Evolutionary conservation across 2,888 invertebrate species (phyloP), one percentile per base, ranked within the genome.

Genomic region (Lamproptera curius): DNA sequence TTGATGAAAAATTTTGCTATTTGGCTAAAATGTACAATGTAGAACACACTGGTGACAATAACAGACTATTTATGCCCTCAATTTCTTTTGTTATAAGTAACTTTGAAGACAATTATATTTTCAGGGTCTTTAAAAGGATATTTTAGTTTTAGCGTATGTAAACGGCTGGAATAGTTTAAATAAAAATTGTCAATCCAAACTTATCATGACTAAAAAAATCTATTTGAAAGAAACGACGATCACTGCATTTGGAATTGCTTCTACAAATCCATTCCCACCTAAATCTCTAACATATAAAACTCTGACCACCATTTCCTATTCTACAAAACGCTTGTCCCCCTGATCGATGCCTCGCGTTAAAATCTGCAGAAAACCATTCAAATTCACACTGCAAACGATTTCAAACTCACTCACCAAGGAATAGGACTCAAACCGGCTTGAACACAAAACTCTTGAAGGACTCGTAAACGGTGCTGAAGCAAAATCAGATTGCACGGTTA

Each of bases 281-380:
- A 82, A 83, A 85, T 81, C 78, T 73, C 69, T 67, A 65, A 70
- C 70, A 77, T 80, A 81, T 81, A 81, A 84, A 85, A 78, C 75
- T 70, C 63, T 72, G 65, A 68, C 76, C 69, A 70, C 82, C 75
- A 81, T 77, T 79, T 67, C 70, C 75, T 71, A 78, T 84, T 78
- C 81, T 72, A 79, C 80, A 84, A 80, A 84, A 85, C 63, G 83
- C 73, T 82, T 76, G 85, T 83, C 85, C 82, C 70, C 75, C 77
- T 81, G 84, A 87, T 82, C 74, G 77, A 87, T 85, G 76, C 63
- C 72, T 68, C 67, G 69, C 63, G 66, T 70, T 52, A 52, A 53
- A 60, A 53, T 51, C 57, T 58, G 51, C 57, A 52, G 55, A 53
- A 51, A 53, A 52, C 53, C 50, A 39, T 47, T 41, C 39, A 52